Evolutionary conservation across 35 echinoderm and acorn worm genomes (phyloP).

Genomic region (Acanthaster planci): DNA sequence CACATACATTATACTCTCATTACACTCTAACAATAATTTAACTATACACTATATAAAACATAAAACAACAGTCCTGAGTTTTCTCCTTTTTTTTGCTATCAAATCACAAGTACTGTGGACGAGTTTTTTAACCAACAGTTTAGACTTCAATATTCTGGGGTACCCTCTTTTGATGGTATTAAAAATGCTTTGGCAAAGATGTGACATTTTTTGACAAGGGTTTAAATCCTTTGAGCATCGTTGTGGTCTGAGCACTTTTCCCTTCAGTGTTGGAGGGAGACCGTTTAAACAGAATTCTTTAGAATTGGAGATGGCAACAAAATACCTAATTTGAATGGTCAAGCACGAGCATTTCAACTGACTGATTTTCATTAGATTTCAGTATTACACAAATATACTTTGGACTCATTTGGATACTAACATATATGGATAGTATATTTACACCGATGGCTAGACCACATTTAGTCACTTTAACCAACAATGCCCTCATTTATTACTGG

Average conservation of each 20-base stretch:
- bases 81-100: background rate
- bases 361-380: too few relatives aligned
- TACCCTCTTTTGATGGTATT: background rate
- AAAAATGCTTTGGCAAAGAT: background rate
- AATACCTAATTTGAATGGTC: too few relatives aligned
- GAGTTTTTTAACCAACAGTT: background rate
- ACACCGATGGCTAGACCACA: too few relatives aligned
- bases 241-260: background rate
- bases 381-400: too few relatives aligned
- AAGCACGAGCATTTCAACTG: too few relatives aligned
- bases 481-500: too few relatives aligned
- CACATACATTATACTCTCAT: constrained; percentile 11
- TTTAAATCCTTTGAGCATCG: background rate
- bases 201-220: background rate
- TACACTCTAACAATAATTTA: constrained; percentile 9
- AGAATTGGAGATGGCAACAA: too few relatives aligned
- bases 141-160: background rate
- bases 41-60: constrained; percentile 34
- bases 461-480: too few relatives aligned
- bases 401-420: too few relatives aligned
- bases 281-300: too few relatives aligned
- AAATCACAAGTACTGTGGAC: constrained; percentile 26
- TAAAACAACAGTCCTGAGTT: constrained; percentile 15
- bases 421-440: too few relatives aligned
- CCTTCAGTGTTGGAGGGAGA: too few relatives aligned